Base-by-base conservation (phyloP, 2,888 invertebrate genomes). In the Eupithecia inturbata region DNA sequence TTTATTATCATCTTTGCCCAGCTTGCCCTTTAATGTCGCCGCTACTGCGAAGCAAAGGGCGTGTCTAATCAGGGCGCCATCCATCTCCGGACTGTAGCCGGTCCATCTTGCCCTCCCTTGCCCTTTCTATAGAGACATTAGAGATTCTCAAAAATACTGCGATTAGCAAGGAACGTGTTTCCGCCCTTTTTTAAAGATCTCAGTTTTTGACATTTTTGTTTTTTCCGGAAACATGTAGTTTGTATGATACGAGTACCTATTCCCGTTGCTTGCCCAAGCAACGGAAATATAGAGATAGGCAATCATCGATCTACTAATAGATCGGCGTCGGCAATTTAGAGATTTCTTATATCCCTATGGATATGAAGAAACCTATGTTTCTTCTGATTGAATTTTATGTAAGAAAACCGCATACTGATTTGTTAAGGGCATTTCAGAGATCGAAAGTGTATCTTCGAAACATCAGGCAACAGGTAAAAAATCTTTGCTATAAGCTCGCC, bases 21-120 rank as follows among this genome's bases (percentile, higher is more conserved):
- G 78, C 79, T 57, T 70, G 79, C 81, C 82, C 82, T 89, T 89
- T 87, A 78, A 87, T 82, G 86, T 86, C 77, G 85, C 88, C 87
- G 89, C 85, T 90, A 90, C 91, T 82, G 87, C 85, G 89, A 91
- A 88, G 78, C 80, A 79, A 69, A 78, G 83, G 89, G 89, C 90
- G 92, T 91, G 90, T 84, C 90, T 88, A 89, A 91, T 90, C 88
- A 82, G 81, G 74, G 80, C 77, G 82, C 87, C 92, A 91, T 91
- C 91, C 91, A 91, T 92, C 89, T 87, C 84, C 84, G 82, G 84
- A 82, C 31, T 62, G 31, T 31, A 33, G 31, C 33, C 33, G 28
- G 66, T 14, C 66, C 66, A 64, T 22, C 63, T 64, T 12, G 39
- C 19, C 66, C 66, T 22, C 12, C 39, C 66, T 3, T 39, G 16